These are phyloP conservation scores for Epizoanthus rinbou DNA, from an alignment of 92 coral and sea anemone species.

Conservation along the genomic window DNA sequence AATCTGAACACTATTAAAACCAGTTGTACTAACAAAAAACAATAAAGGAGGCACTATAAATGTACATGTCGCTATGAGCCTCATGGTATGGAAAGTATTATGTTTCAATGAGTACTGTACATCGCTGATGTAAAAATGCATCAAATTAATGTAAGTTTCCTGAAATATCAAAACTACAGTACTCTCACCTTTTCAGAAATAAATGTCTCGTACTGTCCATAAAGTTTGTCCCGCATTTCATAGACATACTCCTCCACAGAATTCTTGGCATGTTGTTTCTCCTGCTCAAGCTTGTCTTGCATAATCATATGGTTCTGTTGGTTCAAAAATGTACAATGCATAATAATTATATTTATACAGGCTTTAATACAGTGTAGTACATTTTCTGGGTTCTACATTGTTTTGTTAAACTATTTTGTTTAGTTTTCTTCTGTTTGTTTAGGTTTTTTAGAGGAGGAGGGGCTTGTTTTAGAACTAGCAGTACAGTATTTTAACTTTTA, in stretches of 20 bases:
- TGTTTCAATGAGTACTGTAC: not conserved
- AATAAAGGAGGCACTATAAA: no score
- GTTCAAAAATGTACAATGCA: not conserved
- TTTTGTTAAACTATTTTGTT: no score
- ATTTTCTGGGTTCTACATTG: no score
- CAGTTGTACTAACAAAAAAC: no score
- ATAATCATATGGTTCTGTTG: constrained; percentile 80
- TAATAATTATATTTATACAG: no score
- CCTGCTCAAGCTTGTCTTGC: constrained; percentile 86
- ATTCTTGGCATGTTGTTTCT: constrained; percentile 83
- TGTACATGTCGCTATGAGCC: no score
- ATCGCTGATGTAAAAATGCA: not conserved
- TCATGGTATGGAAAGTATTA: not conserved
- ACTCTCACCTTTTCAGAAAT: constrained; percentile 70
- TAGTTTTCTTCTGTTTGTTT: no score
- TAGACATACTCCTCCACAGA: constrained; percentile 92
- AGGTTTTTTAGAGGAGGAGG: no score
- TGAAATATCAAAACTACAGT: not conserved
- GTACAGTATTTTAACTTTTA: no score
- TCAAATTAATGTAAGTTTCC: not conserved
- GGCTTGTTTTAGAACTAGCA: no score
- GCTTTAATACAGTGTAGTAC: not conserved
- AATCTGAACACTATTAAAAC: no score
- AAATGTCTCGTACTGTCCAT: constrained; percentile 66
- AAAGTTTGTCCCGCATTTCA: constrained; percentile 75